Conservation (phyloP, 37 sponge, comb jelly and placozoan species). For the Chondrilla cf. caribensis region DNA sequence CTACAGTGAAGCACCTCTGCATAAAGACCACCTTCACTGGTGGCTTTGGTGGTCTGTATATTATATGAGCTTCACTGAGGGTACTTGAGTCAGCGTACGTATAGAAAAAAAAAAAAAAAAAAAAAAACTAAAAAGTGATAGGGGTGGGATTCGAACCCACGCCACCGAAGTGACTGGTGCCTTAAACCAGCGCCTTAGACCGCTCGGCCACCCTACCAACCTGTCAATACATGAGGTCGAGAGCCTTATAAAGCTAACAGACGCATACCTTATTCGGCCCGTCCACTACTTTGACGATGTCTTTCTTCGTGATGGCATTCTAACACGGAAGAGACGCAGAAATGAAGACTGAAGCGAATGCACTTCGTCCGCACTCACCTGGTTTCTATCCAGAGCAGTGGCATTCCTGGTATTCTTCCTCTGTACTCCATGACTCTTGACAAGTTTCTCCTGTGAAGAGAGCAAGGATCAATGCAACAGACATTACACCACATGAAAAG, state of each 20-base stretch:
- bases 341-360: neutral
- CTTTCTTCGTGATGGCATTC: constrained; percentile 71
- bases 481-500: too few species aligned
- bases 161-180: constrained; percentile 77
- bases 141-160: constrained; percentile 63
- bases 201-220: constrained; percentile 73
- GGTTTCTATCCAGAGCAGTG: constrained; percentile 74
- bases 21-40: too few species aligned
- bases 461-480: neutral
- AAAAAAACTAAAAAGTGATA: constrained; percentile 18
- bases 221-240: neutral
- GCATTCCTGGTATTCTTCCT: constrained; percentile 75
- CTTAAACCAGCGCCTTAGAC: constrained; percentile 82
- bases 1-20: too few species aligned
- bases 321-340: constrained; percentile 10
- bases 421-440: constrained; percentile 75
- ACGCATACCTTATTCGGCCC: constrained; percentile 69
- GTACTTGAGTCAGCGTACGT: too few species aligned
- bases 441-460: constrained; percentile 39
- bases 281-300: constrained; percentile 72
- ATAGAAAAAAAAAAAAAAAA: neutral
- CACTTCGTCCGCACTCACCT: constrained; percentile 38
- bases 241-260: neutral
- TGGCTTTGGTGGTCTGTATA: too few species aligned
- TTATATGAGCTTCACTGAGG: too few species aligned